Percentiles rank a stretch among this genome's conserved stretches.
phyloP scores from a whole-genome alignment of 2,113 vertebrate species.

The Odontesthes bonariensis region DNA sequence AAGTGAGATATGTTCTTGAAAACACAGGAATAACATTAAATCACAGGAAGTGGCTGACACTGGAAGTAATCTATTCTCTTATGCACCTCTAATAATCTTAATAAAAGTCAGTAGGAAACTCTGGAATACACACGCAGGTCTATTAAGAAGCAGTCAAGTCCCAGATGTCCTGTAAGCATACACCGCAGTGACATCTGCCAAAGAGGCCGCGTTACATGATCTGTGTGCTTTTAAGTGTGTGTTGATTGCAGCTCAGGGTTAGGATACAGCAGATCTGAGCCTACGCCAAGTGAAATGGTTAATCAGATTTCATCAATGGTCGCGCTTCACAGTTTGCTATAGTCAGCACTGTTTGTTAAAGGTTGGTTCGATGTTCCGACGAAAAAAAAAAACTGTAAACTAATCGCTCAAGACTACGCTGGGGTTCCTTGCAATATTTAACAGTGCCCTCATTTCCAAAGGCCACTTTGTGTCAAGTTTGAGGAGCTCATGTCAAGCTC shows the following conservation, averaged over 20 bases:
- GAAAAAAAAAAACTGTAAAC: neutral
- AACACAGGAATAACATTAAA: neutral
- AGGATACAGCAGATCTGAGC: slow-evolving; percentile 3
- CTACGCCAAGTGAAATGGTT: neutral
- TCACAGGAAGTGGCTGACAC: slow-evolving; percentile 9
- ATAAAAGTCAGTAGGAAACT: slow-evolving; percentile 10
- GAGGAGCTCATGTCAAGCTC: neutral
- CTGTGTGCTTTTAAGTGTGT: neutral
- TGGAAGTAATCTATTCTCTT: neutral
- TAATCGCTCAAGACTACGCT: neutral
- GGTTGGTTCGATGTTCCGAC: slow-evolving; percentile 7
- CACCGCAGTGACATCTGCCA: slow-evolving; percentile 54
- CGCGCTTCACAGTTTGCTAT: slow-evolving; percentile 16
- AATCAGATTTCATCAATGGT: slow-evolving; percentile 29
- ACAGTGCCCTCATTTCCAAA: slow-evolving; percentile 2
- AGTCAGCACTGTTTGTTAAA: slow-evolving; percentile 38
- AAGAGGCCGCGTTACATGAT: slow-evolving; percentile 52
- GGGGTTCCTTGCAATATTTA: slow-evolving; percentile 23
- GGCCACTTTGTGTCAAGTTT: neutral
- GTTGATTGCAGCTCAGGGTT: neutral
- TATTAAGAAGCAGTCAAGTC: slow-evolving; percentile 7
- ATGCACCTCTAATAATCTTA: neutral
- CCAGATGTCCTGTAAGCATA: slow-evolving; percentile 58
- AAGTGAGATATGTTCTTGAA: neutral
- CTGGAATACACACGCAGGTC: neutral